phyloP scores from a whole-genome alignment of 1,140 invertebrate species.

The Heliconius hewitsoni region DNA sequence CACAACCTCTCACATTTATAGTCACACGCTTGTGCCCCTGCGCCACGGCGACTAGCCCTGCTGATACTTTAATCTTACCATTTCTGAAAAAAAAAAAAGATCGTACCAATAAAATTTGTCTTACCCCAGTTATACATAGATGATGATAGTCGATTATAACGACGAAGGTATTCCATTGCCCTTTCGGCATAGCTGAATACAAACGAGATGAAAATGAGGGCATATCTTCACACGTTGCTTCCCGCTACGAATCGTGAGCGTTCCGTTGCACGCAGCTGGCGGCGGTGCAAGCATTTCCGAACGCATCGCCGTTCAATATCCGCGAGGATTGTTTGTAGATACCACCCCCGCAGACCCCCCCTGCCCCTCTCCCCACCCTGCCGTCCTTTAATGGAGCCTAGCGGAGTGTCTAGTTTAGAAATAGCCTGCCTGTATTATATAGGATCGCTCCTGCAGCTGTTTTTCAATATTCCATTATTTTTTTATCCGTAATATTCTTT shows the following conservation, averaged over 20 bases:
- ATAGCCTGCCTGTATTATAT: slow-evolving; percentile 54
- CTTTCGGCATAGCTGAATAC: slow-evolving; percentile 57
- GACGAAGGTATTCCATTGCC: slow-evolving; percentile 36
- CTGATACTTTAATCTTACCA: no score
- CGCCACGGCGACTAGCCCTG: no score
- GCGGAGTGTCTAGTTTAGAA: slow-evolving; percentile 66
- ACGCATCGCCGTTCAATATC: slow-evolving; percentile 77
- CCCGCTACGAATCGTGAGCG: slow-evolving; percentile 56
- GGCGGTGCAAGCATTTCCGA: slow-evolving; percentile 71
- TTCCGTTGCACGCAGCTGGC: slow-evolving; percentile 64
- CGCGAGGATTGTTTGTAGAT: slow-evolving; percentile 75
- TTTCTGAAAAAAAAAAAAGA: neutral
- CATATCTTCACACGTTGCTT: slow-evolving; percentile 69
- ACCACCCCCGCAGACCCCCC: slow-evolving; percentile 44
- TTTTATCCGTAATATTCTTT: slow-evolving; percentile 9
- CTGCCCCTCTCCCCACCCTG: slow-evolving; percentile 35
- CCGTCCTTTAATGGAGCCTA: slow-evolving; percentile 64
- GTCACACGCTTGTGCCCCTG: no score
- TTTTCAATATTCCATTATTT: slow-evolving; percentile 20
- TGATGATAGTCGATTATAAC: slow-evolving; percentile 24
- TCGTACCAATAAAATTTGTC: slow-evolving; percentile 14
- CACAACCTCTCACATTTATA: no score
- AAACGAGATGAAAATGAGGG: slow-evolving; percentile 65
- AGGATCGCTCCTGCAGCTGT: slow-evolving; percentile 19
- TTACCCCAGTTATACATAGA: slow-evolving; percentile 15